These are phyloP conservation scores for Priocnemis perturbator DNA, from an alignment of 2,888 invertebrate genomes.

Conservation along the genomic window DNA sequence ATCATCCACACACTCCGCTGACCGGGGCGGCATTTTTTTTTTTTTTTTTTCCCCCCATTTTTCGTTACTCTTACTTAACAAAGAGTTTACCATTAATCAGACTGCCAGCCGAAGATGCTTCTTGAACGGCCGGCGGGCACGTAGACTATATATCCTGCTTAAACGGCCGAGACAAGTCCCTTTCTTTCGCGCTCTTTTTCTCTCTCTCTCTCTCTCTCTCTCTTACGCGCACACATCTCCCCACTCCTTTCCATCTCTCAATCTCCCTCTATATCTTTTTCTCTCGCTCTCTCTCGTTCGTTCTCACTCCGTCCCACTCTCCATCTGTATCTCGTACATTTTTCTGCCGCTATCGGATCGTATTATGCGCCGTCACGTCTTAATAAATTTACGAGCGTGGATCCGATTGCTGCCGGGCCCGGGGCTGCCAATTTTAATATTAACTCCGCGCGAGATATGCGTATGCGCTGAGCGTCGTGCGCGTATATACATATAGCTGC, in stretches of 20 bases:
- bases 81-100: conserved; percentile 9
- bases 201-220: background rate
- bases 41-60: no score
- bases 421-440: conserved; percentile 51
- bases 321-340: conserved; percentile 6
- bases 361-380: conserved; percentile 56
- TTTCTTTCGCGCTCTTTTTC: conserved; percentile 1
- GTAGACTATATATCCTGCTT: conserved; percentile 34
- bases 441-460: conserved; percentile 23
- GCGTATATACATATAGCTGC: no score
- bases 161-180: conserved; percentile 29
- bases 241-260: conserved; percentile 6
- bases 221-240: background rate
- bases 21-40: background rate
- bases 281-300: conserved; percentile 1
- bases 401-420: conserved; percentile 39
- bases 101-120: conserved; percentile 13
- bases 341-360: conserved; percentile 20
- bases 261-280: conserved; percentile 7
- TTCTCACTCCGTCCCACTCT: conserved; percentile 7
- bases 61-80: conserved; percentile 2
- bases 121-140: conserved; percentile 25
- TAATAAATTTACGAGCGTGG: conserved; percentile 56
- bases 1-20: no score
- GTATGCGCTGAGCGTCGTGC: background rate